These are phyloP conservation scores for Diarsia rubi DNA, from an alignment of 2,888 invertebrate genomes.

Conservation along the genomic window DNA sequence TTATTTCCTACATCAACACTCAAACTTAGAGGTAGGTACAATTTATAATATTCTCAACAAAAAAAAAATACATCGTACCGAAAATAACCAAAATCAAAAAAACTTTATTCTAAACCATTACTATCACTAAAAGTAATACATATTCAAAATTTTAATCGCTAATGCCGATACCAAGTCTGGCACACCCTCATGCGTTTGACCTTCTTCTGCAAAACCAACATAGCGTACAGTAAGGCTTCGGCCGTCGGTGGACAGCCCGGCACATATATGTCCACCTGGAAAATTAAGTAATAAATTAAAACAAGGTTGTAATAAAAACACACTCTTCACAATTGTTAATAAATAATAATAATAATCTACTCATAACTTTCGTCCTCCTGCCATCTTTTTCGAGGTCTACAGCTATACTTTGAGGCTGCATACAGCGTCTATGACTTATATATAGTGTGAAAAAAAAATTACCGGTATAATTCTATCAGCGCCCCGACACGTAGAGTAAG, in stretches of 20 bases:
- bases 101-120: constrained; percentile 32
- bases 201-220: constrained; percentile 96
- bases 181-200: constrained; percentile 93
- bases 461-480: constrained; percentile 86
- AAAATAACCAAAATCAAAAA: constrained; percentile 28
- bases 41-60: background rate
- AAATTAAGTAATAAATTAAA: constrained; percentile 3
- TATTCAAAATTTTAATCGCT: background rate
- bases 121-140: background rate
- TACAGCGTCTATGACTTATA: background rate
- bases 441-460: constrained; percentile 23
- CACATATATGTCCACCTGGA: constrained; percentile 95
- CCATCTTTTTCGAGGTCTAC: background rate
- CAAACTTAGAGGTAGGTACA: background rate
- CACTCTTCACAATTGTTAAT: no score
- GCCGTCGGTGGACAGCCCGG: constrained; percentile 99
- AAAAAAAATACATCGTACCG: background rate
- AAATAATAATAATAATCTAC: no score
- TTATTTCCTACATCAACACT: background rate
- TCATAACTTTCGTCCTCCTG: background rate
- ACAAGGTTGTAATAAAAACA: background rate
- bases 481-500: constrained; percentile 97
- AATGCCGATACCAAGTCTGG: constrained; percentile 87
- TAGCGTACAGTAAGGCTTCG: constrained; percentile 96
- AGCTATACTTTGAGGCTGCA: background rate